These are phyloP conservation scores for Semaprochilodus insignis DNA, from an alignment of 2,797 vertebrate species.

Conservation along the genomic window DNA sequence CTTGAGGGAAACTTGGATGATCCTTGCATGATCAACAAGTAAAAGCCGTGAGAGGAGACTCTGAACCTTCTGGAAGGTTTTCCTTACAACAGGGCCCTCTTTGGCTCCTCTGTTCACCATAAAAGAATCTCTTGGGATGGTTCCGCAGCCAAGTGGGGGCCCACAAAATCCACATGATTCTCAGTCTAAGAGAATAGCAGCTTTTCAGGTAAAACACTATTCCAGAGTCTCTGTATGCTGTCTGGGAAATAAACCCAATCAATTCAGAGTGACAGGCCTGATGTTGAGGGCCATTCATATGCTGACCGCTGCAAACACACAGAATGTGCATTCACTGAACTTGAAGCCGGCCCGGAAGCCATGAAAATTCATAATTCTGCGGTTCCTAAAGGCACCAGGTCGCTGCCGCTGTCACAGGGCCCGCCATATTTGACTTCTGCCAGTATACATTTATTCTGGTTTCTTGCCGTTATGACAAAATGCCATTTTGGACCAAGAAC, in stretches of 20 bases:
- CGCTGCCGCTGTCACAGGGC: slow-evolving; percentile 16
- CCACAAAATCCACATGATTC: slow-evolving; percentile 33
- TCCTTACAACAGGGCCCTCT: slow-evolving; percentile 18
- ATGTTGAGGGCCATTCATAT: slow-evolving; percentile 42
- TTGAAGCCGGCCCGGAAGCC: neutral
- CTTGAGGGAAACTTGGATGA: slow-evolving; percentile 33
- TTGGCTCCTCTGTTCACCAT: slow-evolving; percentile 46
- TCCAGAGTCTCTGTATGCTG: slow-evolving; percentile 35
- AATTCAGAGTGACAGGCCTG: slow-evolving; percentile 29
- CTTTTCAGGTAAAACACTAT: slow-evolving; percentile 51
- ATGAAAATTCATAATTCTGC: slow-evolving; percentile 48
- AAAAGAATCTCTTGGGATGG: slow-evolving; percentile 50
- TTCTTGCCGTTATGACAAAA: slow-evolving; percentile 30
- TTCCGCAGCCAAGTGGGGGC: slow-evolving; percentile 45
- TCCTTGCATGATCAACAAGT: slow-evolving; percentile 33
- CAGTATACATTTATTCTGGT: slow-evolving; percentile 35
- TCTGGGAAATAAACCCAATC: slow-evolving; percentile 35
- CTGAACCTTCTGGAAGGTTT: slow-evolving; percentile 20
- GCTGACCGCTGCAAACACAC: slow-evolving; percentile 41
- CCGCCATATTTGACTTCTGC: slow-evolving; percentile 38
- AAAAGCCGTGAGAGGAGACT: slow-evolving; percentile 31
- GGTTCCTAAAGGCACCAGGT: slow-evolving; percentile 41
- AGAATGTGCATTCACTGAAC: slow-evolving; percentile 25
- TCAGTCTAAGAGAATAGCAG: slow-evolving; percentile 36
- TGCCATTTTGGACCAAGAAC: slow-evolving; percentile 31